Percentiles rank a stretch among this genome's conserved stretches.
These are phyloP conservation scores for Platalea minor DNA, from an alignment of 2,797 vertebrate genomes.

Conservation along the genomic window DNA sequence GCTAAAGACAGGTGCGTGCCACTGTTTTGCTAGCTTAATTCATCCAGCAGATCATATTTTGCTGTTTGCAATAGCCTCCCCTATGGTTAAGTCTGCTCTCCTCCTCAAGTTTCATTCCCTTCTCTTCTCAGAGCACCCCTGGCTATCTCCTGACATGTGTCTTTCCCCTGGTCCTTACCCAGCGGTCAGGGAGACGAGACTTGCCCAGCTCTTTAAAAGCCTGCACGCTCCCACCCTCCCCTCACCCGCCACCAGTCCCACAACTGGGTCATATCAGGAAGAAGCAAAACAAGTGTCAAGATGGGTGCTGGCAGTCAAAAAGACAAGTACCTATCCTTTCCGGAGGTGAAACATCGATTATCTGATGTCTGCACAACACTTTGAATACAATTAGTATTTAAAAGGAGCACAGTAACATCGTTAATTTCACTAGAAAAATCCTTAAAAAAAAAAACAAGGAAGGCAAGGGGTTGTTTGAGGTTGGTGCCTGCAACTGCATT, in stretches of 20 bases:
- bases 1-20: rapidly evolving
- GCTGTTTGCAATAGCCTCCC: background rate
- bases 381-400: background rate
- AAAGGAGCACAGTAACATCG: background rate
- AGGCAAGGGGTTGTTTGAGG: background rate
- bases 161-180: background rate
- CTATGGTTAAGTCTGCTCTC: background rate
- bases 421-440: background rate
- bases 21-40: background rate
- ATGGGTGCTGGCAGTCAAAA: background rate
- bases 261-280: background rate
- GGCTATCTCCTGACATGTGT: background rate
- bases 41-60: background rate
- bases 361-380: background rate
- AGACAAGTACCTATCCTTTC: background rate
- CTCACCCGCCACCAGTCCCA: background rate
- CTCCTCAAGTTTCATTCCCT: background rate
- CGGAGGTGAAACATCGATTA: background rate
- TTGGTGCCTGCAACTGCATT: background rate
- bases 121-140: background rate
- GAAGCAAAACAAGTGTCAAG: background rate
- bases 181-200: background rate
- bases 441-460: background rate
- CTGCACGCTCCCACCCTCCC: background rate
- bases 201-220: background rate